Base-by-base conservation (phyloP, 1,140 invertebrate species). In the Apocrypta bakeri region DNA sequence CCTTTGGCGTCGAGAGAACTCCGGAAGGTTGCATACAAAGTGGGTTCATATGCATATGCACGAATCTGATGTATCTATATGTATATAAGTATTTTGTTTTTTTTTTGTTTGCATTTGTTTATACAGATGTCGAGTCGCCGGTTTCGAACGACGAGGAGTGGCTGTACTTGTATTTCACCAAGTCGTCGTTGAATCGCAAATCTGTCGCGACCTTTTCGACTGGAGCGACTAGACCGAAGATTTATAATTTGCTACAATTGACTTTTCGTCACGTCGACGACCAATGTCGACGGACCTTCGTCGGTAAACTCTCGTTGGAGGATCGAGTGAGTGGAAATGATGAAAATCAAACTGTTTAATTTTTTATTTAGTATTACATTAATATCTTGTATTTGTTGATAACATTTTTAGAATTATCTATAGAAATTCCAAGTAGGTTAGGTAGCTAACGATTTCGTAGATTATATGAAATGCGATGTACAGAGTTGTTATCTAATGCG, bases 211-310 rank as follows among this genome's bases (percentile, higher is more conserved):
- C 76, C 1, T 84, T 85, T 7, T 87, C 87, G 71, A 64, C 89
- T 17, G 90, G 87, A 12, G 88, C 89, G 8, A 80, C 82, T 8
- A 85, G 88, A 75, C 86, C 87, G 8, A 90, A 90, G 77, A 88
- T 90, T 76, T 88, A 88, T 33, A 81, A 84, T 14, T 86, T 90
- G 33, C 27, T 74, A 8, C 85, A 87, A 83, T 85, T 89, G 33
- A 85, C 89, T 24, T 72, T 85, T n/a, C 79, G 76, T 25, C 79
- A 89, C n/a, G 31, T 33, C 3, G 83, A 86, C 1, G 85, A 87
- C 2, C 80, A 66, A 24, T 86, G 84, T 37, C 42, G 63, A 29
- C 88, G 87, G 68, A 85, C 87, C 61, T 64, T 90, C 14, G 25
- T 86, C 0, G 25, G 83, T 12, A 73, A 84, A 73, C 71, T 89